Base-by-base conservation (phyloP, 1,140 invertebrate genomes). In the Grapholita molesta region DNA sequence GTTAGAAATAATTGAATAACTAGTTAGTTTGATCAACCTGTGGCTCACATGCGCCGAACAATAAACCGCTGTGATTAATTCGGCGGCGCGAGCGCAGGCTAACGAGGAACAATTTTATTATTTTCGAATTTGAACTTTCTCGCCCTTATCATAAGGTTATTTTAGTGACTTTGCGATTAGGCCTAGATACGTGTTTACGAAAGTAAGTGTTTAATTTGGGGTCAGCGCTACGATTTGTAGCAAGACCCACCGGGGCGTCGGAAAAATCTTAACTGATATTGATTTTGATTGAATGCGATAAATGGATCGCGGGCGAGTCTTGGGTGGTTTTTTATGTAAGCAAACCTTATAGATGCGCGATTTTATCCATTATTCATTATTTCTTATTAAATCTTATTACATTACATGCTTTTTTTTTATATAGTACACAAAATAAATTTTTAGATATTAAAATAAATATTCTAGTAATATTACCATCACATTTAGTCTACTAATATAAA, bases 21-120 rank as follows among this genome's bases (percentile, higher is more conserved):
- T 73, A 69, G n/a, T 48, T 21, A 25, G 42, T 23, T 64, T 61
- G 48, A 80, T 64, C 82, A 82, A 61, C 79, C 80, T 82, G 80
- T 82, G 69, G 69, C 48, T 71, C 74, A 70, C 70, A 68, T 71
- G 79, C 79, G 76, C 73, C 75, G 68, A 79, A 87, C 85, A 87
- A 87, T 87, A 85, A 86, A 87, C 81, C 82, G 74, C 66, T 72
- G 80, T 85, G 84, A 86, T 86, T 85, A 86, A 86, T 86, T 87
- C 78, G 79, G 72, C 78, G 74, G 72, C 76, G 77, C 78, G 64
- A 67, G 69, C 73, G 79, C 76, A 67, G 38, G 66, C 80, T 86
- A 86, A 86, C 84, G 84, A 86, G 84, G 69, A 74, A 83, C 76
- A 75, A 1, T 61, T 12, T 32, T 5, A 25, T 21, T 21, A 5